Evolutionary conservation across 2,797 vertebrate species (phyloP), one percentile per base, ranked within the genome.

Genomic region (Hyperoplus immaculatus): DNA sequence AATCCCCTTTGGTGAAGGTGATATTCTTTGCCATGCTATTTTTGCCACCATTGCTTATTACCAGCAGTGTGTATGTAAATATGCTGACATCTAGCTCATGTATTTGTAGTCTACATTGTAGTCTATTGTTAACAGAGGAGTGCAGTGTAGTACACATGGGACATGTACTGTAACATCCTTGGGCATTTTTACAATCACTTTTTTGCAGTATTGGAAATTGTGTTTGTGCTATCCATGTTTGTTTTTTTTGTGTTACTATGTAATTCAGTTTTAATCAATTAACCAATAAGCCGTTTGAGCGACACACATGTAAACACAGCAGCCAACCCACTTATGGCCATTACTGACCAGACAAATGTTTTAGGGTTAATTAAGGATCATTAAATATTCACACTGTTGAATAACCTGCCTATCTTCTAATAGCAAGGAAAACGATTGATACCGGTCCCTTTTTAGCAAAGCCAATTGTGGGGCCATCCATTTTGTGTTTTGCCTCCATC

Each of bases 361-460:
- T 69, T 62, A 21, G 69, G 57, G 58, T 71, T 78, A 87, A 90
- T 89, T 85, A 87, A 51, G 70, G 36, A 8, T 69, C 79, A 87
- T 91, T 84, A 87, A 91, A 84, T 83, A 92, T 91, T 83, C 86
- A 91, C 69, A 77, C 59, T 39, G 69, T 81, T 70, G 69, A 91
- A 87, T 75, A 90, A 87, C 85, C 86, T 87, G 83, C 54, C 81
- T 82, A 68, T 85, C 73, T 59, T 56, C 55, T 84, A 82, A 87
- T 72, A 73, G 81, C 72, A n/a, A n/a, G 29, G 5, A 10, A 78
- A 81, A 29, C 29, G 83, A 91, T 81, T 80, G 85, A 89, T 91
- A 64, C 58, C 16, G 0, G 42, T 51, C 72, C 45, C 36, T 84
- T 80, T 82, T 80, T 59, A 67, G 56, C 14, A 7, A 69, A 58